Base-by-base conservation (phyloP, 2,888 invertebrate species). In the Eulithis testata region DNA sequence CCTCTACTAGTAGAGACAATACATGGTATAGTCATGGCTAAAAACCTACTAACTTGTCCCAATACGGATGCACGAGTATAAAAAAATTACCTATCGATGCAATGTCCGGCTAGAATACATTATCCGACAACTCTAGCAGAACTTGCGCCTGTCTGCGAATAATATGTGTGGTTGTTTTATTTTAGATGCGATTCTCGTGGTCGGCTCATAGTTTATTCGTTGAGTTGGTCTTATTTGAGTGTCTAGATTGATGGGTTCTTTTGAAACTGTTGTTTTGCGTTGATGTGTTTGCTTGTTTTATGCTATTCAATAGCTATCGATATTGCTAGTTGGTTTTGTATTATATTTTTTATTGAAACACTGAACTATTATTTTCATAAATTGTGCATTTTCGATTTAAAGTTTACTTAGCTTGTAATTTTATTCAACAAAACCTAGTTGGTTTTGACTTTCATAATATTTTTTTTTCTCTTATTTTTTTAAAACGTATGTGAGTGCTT, bases 141-240 rank as follows among this genome's bases (percentile, higher is more conserved):
- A 71, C 77, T 73, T 70, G 64, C 70, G 70, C 72, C 70, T 63
- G 66, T 72, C 75, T 54, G 63, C 60, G 55, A 60, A 60, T 63
- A 63, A 63, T 60, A 58, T 54, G 53, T 53, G 40, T 27, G 37
- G 50, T 63, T 31, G 60, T 67, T 60, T 67, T 64, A 60, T 67
- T 67, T 60, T 61, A 63, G 57, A 50, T 43, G 56, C 63, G n/a
- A 36, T 60, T 66, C 59, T 51, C 50, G 63, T 44, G 51, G 44
- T 60, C 52, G 43, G 55, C 37, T 45, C 12, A 50, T 53, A 61
- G 55, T 52, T 62, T 62, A 62, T 27, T 27, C 31, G 62, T 56
- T 63, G 55, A 55, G 51, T 5, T 63, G 12, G 60, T 67, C 63
- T 63, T 67, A 60, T 67, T 67, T 53, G 60, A 63, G 63, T 58